Evolutionary conservation across 2,888 invertebrate species (phyloP).

Genomic region (Homarus gammarus): DNA sequence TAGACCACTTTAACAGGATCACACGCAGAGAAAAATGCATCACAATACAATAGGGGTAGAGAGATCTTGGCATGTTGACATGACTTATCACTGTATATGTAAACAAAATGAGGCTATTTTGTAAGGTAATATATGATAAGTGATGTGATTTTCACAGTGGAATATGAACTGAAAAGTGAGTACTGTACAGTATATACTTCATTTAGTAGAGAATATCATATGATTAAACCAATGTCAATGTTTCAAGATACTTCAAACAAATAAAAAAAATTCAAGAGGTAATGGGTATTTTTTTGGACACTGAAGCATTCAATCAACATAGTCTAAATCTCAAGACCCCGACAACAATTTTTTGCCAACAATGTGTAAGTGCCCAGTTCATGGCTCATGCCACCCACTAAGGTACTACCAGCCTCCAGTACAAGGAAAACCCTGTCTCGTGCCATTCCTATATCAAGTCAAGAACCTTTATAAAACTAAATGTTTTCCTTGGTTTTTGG

Average conservation of each 20-base stretch:
- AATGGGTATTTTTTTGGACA: background rate
- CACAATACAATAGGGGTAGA: conserved; percentile 70
- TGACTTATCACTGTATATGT: background rate
- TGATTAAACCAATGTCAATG: background rate
- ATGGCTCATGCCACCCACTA: conserved; percentile 57
- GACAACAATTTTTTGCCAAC: conserved; percentile 69
- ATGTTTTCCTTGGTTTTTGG: conserved; percentile 70
- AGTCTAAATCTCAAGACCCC: conserved; percentile 64
- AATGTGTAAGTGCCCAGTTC: conserved; percentile 67
- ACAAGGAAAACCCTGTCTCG: conserved; percentile 65
- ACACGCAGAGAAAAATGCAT: conserved; percentile 72
- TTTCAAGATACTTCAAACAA: background rate
- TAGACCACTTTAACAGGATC: conserved; percentile 68
- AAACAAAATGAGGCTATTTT: background rate
- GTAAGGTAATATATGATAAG: background rate
- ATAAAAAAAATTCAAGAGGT: background rate
- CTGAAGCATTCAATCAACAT: conserved; percentile 28
- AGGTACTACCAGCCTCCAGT: conserved; percentile 57
- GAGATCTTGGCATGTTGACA: conserved; percentile 61
- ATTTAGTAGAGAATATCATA: background rate
- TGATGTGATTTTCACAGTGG: background rate
- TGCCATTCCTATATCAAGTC: conserved; percentile 52
- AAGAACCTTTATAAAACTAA: conserved; percentile 70
- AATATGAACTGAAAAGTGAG: too few species aligned
- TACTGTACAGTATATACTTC: background rate